Base-by-base conservation (phyloP, 2,113 vertebrate genomes). In the Collichthys lucidus region DNA sequence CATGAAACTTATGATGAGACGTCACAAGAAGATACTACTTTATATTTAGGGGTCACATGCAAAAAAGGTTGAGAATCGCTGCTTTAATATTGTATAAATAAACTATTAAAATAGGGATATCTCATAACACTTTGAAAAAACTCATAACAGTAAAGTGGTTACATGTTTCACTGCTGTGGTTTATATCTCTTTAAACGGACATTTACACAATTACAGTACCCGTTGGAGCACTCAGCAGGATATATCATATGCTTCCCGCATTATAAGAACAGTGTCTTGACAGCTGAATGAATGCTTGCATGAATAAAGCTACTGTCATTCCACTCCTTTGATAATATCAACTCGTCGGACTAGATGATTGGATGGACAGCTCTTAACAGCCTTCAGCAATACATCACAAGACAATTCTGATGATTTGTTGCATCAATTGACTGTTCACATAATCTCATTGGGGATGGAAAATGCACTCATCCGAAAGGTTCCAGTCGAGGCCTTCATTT, bases 361-460 rank as follows among this genome's bases (percentile, higher is more conserved):
- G 78, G 87, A 92, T 79, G 74, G 86, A 90, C 86, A 87, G 75
- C 44, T 64, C 71, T 55, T 89, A 90, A 91, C 74, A 82, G 82
- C 86, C 73, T 76, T 84, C 88, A 90, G 87, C 79, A 77, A 92
- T 92, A 85, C 86, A 92, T 92, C 91, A 92, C 72, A 40, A 88
- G 89, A 89, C 91, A 90, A 80, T 92, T 84, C 80, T 78, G 85
- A 89, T 89, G 85, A 92, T 92, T 92, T 90, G 90, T 91, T 87
- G 84, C 90, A 88, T 87, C 89, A 91, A 91, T 92, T 92, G 91
- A 86, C 87, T 82, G 73, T 71, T 85, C 49, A 14, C 44, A 14
- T 94, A 92, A 94, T 93, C 86, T 73, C 55, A 86, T 93, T 93
- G 90, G 66, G 53, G 78, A 22, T 74, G 65, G 85, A 69, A 88